phyloP scores from a whole-genome alignment of 2,888 invertebrate genomes.

The Hydrotaea cyrtoneurina region DNA sequence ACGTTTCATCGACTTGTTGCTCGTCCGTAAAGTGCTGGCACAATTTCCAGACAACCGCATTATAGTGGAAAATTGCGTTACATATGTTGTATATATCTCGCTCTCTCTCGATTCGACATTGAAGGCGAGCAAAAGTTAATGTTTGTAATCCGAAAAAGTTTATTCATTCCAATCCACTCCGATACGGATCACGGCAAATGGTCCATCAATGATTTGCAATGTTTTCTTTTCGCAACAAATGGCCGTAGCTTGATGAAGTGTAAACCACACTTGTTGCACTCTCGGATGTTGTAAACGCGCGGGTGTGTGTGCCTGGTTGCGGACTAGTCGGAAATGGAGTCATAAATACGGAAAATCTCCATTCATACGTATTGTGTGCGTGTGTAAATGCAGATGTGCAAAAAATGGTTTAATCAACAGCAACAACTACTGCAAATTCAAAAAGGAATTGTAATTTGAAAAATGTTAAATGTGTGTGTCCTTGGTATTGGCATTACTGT shows the following conservation, averaged over 20 bases:
- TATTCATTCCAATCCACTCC: not conserved
- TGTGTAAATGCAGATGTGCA: too few relatives aligned
- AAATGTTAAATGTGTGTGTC: too few relatives aligned
- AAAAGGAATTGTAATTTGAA: too few relatives aligned
- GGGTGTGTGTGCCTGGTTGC: not conserved
- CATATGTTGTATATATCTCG: too few relatives aligned
- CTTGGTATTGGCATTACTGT: too few relatives aligned
- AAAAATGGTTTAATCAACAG: too few relatives aligned
- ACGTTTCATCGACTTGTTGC: not conserved
- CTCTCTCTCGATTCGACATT: too few relatives aligned
- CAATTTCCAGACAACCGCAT: not conserved
- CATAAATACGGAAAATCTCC: not conserved
- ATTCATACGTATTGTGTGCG: not conserved
- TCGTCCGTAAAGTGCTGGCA: not conserved
- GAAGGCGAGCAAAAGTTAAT: too few relatives aligned
- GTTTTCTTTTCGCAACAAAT: not conserved
- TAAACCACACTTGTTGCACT: too few relatives aligned
- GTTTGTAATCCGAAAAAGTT: not conserved
- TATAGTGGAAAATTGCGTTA: too few relatives aligned
- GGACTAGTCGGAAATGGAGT: not conserved
- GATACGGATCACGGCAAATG: conserved; percentile 11
- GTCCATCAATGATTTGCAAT: not conserved
- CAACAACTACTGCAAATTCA: too few relatives aligned
- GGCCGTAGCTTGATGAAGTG: not conserved
- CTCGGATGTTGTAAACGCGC: too few relatives aligned